Percentiles rank a stretch among this genome's conserved stretches.
Conservation (phyloP, 2,888 invertebrate species). For the Cephus pygmeus region DNA sequence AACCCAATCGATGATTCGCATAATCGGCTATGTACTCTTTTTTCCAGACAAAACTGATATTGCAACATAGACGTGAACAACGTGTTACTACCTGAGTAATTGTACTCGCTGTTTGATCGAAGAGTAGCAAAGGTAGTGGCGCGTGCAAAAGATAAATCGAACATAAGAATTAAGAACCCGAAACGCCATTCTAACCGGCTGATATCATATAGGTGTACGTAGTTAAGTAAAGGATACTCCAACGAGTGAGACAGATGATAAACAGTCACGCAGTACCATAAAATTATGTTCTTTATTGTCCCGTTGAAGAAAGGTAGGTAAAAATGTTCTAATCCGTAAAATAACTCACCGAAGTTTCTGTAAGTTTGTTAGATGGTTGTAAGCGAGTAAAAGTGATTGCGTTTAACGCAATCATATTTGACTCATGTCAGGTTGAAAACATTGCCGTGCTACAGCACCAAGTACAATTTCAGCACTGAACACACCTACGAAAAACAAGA, state of each 20-base stretch:
- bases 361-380: slow-evolving; percentile 2
- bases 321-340: slow-evolving; percentile 41
- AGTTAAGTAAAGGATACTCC: not conserved
- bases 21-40: not conserved
- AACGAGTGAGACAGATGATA: not conserved
- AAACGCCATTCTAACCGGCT: not conserved
- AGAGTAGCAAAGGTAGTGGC: not conserved
- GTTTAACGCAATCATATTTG: slow-evolving; percentile 34
- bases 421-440: slow-evolving; percentile 54
- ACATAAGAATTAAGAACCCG: not conserved
- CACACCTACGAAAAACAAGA: slow-evolving; percentile 51
- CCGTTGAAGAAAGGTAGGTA: slow-evolving; percentile 48
- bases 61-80: not conserved
- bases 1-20: not conserved
- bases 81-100: not conserved
- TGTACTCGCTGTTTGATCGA: not conserved
- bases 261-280: slow-evolving; percentile 16
- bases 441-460: slow-evolving; percentile 58
- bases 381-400: not conserved
- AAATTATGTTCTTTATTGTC: slow-evolving; percentile 57
- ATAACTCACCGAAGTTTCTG: slow-evolving; percentile 38
- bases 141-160: not conserved
- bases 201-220: not conserved
- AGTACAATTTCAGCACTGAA: slow-evolving; percentile 63
- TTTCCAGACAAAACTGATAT: not conserved